A percentile compares a stretch with the other conserved stretches of the same genome.
Conservation (phyloP, 1,140 invertebrate species). For the Hyles euphorbiae region DNA sequence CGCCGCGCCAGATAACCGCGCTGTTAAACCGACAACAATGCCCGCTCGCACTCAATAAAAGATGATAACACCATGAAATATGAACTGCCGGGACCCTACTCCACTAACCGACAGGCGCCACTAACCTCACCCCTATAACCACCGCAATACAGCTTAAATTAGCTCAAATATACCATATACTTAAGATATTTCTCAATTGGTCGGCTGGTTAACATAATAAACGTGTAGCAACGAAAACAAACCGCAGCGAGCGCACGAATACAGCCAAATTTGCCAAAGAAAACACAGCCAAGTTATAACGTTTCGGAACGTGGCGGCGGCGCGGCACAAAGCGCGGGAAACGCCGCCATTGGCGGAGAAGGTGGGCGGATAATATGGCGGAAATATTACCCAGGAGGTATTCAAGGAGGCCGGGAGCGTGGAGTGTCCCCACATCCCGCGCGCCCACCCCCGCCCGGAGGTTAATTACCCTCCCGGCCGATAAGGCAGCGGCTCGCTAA, state of each 20-base stretch:
- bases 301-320: constrained; percentile 60
- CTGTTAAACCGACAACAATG: constrained; percentile 72
- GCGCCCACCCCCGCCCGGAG: constrained; percentile 46
- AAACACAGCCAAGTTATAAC: constrained; percentile 61
- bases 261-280: constrained; percentile 68
- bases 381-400: constrained; percentile 71
- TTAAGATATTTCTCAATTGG: constrained; percentile 46
- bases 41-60: constrained; percentile 74
- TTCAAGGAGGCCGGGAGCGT: constrained; percentile 48
- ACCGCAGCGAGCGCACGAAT: constrained; percentile 54
- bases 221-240: constrained; percentile 62
- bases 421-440: constrained; percentile 14
- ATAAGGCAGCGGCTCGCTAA: constrained; percentile 74
- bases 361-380: constrained; percentile 73
- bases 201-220: constrained; percentile 52
- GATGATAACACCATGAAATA: constrained; percentile 75
- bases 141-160: background rate
- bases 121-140: constrained; percentile 9
- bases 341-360: constrained; percentile 65
- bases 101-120: constrained; percentile 25
- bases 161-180: constrained; percentile 7
- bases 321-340: constrained; percentile 72
- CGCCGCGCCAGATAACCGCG: constrained; percentile 61
- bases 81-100: constrained; percentile 62
- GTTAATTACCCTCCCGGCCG: constrained; percentile 73